phyloP scores from a whole-genome alignment of 2,888 invertebrate genomes.

The Cordilura impudica region DNA sequence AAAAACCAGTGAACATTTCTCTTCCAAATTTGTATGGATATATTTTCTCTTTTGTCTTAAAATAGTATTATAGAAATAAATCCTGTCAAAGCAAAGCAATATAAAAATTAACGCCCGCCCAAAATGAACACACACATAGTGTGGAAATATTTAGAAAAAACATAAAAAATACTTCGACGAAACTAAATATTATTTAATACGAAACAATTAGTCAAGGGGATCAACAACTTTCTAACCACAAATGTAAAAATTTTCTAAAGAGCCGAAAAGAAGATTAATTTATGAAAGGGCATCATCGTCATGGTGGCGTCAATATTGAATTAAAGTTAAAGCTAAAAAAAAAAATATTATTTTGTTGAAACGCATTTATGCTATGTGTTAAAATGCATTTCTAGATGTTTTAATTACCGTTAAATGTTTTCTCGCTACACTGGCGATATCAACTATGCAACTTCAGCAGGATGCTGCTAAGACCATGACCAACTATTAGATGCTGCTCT shows the following conservation, averaged over 20 bases:
- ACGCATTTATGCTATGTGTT: too few species aligned
- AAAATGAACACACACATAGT: background rate
- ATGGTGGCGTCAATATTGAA: slow-evolving; percentile 23
- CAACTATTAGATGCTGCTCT: too few species aligned
- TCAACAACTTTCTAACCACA: slow-evolving; percentile 38
- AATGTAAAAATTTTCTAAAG: slow-evolving; percentile 16
- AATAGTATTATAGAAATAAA: slow-evolving; percentile 22
- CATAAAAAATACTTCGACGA: background rate
- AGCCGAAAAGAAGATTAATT: slow-evolving; percentile 21
- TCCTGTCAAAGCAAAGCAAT: slow-evolving; percentile 25
- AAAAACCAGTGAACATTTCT: too few species aligned
- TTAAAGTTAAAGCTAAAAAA: too few species aligned
- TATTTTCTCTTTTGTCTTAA: background rate
- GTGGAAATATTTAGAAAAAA: background rate
- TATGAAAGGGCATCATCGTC: slow-evolving; percentile 7
- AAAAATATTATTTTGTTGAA: too few species aligned
- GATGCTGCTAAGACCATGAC: too few species aligned
- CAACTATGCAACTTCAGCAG: too few species aligned
- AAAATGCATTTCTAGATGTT: too few species aligned
- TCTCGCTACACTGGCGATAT: too few species aligned
- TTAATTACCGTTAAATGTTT: too few species aligned
- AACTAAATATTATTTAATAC: background rate
- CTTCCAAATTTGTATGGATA: background rate
- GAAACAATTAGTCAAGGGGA: slow-evolving; percentile 54
- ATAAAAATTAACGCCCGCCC: slow-evolving; percentile 18